A percentile compares a stretch with the other conserved stretches of the same genome.
Evolutionary conservation across 2,888 invertebrate genomes (phyloP).

Genomic region (Heteropelma amictum): DNA sequence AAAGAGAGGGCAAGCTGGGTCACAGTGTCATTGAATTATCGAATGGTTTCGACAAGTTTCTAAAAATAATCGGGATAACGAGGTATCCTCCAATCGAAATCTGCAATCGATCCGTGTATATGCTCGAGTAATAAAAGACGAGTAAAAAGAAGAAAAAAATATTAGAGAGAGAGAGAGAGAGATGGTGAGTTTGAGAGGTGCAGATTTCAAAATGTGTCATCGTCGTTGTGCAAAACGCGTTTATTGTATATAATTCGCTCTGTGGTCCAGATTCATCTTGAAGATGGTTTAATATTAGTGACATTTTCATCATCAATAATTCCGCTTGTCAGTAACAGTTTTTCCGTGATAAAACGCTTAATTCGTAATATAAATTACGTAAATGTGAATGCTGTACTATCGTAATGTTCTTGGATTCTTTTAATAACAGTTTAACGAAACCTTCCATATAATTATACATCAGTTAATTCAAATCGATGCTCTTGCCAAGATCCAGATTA

Average conservation of each 20-base stretch:
- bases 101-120: conserved; percentile 14
- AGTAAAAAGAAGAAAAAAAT: not conserved
- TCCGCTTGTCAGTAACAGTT: too few relatives aligned
- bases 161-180: not conserved
- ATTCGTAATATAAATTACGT: too few relatives aligned
- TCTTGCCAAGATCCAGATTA: conserved; percentile 13
- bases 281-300: conserved; percentile 27
- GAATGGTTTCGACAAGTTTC: conserved; percentile 41
- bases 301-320: too few relatives aligned
- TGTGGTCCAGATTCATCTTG: conserved; percentile 36
- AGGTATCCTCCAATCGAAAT: conserved; percentile 20
- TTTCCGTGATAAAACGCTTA: too few relatives aligned
- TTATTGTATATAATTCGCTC: conserved; percentile 30
- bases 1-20: conserved; percentile 27
- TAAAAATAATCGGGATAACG: conserved; percentile 46
- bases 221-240: conserved; percentile 14
- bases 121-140: not conserved
- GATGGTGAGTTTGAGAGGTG: not conserved
- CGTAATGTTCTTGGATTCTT: not conserved
- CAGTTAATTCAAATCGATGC: not conserved
- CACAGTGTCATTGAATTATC: conserved; percentile 51
- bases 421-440: not conserved
- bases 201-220: conserved; percentile 1
- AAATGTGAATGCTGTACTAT: too few relatives aligned
- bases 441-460: not conserved